A percentile compares a stretch with the other conserved stretches of the same genome.
Evolutionary conservation across 2,113 vertebrate genomes (phyloP).

Genomic region (Panthera tigris): DNA sequence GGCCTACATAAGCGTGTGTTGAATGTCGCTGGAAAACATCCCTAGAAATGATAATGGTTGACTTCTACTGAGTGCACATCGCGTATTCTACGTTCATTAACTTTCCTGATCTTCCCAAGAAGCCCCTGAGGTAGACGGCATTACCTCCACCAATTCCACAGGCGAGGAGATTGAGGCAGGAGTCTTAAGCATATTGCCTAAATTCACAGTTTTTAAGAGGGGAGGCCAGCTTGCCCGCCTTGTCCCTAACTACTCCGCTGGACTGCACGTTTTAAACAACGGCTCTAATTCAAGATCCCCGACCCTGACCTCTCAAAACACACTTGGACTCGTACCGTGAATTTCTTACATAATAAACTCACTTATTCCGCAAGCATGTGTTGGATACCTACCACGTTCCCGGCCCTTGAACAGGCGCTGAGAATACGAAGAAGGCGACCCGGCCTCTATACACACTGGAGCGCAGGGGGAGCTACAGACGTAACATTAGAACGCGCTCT

Average conservation of each 20-base stretch:
- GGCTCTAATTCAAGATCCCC: not conserved
- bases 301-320: slow-evolving; percentile 1
- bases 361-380: slow-evolving; percentile 51
- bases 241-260: accelerated
- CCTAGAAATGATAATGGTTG: not conserved
- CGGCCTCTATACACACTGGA: not conserved
- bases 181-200: not conserved
- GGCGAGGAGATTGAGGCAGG: not conserved
- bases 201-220: not conserved
- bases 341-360: slow-evolving; percentile 55
- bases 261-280: not conserved
- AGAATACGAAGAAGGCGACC: slow-evolving; percentile 20
- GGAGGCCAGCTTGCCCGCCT: not conserved
- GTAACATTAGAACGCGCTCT: not conserved
- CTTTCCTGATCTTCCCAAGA: not conserved
- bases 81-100: not conserved
- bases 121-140: not conserved
- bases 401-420: not conserved
- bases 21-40: not conserved
- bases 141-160: not conserved
- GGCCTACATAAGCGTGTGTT: not conserved
- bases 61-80: not conserved
- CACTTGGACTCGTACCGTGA: not conserved
- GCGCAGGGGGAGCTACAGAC: not conserved
- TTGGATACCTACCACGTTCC: slow-evolving; percentile 44